phyloP scores from a whole-genome alignment of 2,113 vertebrate genomes.

The Megatriorchis doriae region DNA sequence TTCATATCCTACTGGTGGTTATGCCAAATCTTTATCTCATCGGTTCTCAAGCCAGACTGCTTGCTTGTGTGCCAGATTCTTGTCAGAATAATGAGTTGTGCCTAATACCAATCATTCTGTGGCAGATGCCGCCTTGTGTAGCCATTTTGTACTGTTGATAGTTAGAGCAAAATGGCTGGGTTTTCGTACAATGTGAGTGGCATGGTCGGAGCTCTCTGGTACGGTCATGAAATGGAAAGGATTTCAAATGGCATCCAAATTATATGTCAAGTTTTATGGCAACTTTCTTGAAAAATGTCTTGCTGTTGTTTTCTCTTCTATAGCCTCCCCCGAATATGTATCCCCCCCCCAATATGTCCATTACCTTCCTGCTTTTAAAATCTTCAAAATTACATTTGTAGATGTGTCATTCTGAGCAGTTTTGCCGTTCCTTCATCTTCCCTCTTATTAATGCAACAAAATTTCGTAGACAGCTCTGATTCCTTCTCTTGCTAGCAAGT shows the following conservation, averaged over 20 bases:
- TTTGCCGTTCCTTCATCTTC: neutral
- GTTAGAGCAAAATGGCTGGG: neutral
- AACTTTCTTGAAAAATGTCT: neutral
- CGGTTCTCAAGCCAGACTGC: neutral
- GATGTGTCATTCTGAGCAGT: neutral
- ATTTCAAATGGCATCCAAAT: neutral
- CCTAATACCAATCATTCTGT: slow-evolving; percentile 33
- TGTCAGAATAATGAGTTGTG: slow-evolving; percentile 53
- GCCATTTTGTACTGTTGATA: slow-evolving; percentile 32
- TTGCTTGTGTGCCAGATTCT: slow-evolving; percentile 20
- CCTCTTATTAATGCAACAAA: neutral
- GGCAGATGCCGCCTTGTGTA: slow-evolving; percentile 39
- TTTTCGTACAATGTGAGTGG: fast-evolving
- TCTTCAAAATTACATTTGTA: neutral
- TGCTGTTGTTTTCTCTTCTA: neutral
- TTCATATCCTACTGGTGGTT: neutral
- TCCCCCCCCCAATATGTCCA: fast-evolving
- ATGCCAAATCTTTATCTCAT: slow-evolving; percentile 54
- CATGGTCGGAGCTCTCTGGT: fast-evolving
- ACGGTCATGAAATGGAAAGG: neutral
- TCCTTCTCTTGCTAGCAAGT: neutral
- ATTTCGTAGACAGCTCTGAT: neutral
- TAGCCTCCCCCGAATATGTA: neutral
- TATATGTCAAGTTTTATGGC: neutral
- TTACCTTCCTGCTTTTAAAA: neutral